These are phyloP conservation scores for Mugil cephalus DNA, from an alignment of 2,113 vertebrate genomes.

Conservation along the genomic window DNA sequence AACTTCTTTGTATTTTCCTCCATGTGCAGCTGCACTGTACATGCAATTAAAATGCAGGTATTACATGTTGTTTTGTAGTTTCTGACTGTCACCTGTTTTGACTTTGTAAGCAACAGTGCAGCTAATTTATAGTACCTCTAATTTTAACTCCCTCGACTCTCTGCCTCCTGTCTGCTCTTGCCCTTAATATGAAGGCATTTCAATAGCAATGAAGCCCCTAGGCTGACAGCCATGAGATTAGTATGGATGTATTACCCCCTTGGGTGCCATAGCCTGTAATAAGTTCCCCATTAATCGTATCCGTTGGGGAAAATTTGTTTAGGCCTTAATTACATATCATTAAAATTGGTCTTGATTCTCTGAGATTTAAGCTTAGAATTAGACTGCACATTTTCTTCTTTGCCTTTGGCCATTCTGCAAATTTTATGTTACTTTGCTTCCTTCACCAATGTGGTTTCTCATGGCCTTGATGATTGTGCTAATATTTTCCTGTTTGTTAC, in stretches of 20 bases:
- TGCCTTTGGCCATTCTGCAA: slow-evolving; percentile 68
- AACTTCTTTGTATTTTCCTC: slow-evolving; percentile 11
- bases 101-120: slow-evolving; percentile 66
- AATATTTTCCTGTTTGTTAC: slow-evolving; percentile 32
- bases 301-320: slow-evolving; percentile 85
- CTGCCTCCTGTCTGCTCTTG: slow-evolving; percentile 76
- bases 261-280: slow-evolving; percentile 84
- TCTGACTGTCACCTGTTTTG: slow-evolving; percentile 68
- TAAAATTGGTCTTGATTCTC: slow-evolving; percentile 84
- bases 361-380: slow-evolving; percentile 79
- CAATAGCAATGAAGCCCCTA: slow-evolving; percentile 77
- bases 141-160: slow-evolving; percentile 77
- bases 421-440: slow-evolving; percentile 64
- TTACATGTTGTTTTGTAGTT: slow-evolving; percentile 45
- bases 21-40: slow-evolving; percentile 6
- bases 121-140: slow-evolving; percentile 74
- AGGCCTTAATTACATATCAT: slow-evolving; percentile 86
- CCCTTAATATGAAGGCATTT: slow-evolving; percentile 83
- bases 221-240: slow-evolving; percentile 85
- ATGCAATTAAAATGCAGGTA: slow-evolving; percentile 34
- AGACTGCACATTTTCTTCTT: slow-evolving; percentile 65
- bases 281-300: slow-evolving; percentile 87
- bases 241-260: slow-evolving; percentile 86
- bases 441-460: slow-evolving; percentile 50
- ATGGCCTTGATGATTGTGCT: slow-evolving; percentile 44